phyloP scores from a whole-genome alignment of 2,888 invertebrate species.

The Perizoma flavofasciatum region DNA sequence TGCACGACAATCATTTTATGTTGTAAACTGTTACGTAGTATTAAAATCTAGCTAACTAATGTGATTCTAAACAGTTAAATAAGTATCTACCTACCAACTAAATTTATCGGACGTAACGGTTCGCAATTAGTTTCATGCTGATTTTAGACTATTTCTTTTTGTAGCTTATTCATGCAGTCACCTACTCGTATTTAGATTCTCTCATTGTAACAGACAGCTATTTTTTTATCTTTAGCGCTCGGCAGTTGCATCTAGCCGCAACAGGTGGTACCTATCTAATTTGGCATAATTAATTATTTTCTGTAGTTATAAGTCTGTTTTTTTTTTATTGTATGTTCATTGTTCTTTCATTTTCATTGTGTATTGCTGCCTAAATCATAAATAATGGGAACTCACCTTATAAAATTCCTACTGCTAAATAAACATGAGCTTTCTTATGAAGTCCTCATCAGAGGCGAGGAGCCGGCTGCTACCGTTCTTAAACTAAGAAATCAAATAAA shows the following conservation, averaged over 20 bases:
- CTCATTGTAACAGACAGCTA: constrained; percentile 2
- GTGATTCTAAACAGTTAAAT: too few species aligned
- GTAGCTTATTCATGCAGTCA: not conserved
- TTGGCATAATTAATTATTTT: too few species aligned
- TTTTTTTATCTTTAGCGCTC: not conserved
- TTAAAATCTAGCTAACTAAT: too few species aligned
- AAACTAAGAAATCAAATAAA: constrained; percentile 13
- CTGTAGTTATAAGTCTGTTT: too few species aligned
- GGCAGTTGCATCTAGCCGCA: not conserved
- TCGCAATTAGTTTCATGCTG: not conserved
- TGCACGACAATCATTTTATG: too few species aligned
- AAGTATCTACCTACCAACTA: too few species aligned
- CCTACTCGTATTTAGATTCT: not conserved
- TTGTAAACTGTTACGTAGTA: too few species aligned
- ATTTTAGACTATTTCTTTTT: not conserved
- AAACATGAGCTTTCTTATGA: constrained; percentile 16
- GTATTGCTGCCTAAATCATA: not conserved
- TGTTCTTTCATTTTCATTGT: not conserved
- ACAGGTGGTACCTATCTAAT: too few species aligned
- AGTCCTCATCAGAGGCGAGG: constrained; percentile 16
- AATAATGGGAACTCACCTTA: constrained; percentile 10
- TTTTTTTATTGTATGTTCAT: not conserved
- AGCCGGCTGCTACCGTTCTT: constrained; percentile 8
- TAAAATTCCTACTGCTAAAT: constrained; percentile 14
- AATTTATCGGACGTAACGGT: not conserved